These are phyloP conservation scores for Anas bernieri DNA, from an alignment of 2,797 vertebrate species.

Conservation along the genomic window DNA sequence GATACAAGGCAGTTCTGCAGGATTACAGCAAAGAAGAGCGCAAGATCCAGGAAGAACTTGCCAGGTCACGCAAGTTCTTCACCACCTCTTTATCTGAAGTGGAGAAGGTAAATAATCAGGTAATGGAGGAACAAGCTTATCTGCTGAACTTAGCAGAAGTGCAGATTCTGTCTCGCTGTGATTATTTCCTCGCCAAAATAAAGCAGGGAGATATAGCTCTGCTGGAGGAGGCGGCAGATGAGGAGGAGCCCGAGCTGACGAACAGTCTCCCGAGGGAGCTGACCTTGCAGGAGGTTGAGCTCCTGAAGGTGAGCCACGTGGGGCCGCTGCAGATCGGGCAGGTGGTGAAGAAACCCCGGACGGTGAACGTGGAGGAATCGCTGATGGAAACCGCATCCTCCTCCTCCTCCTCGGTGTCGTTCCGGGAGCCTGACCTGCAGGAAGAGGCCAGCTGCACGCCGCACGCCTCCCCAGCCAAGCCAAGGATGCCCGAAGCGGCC, in stretches of 20 bases:
- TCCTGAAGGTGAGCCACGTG: slow-evolving; percentile 85
- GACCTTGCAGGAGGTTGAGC: slow-evolving; percentile 90
- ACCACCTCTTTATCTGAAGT: slow-evolving; percentile 88
- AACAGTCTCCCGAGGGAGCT: slow-evolving; percentile 85
- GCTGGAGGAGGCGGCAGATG: slow-evolving; percentile 88
- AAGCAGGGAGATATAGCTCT: slow-evolving; percentile 92
- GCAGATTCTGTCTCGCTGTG: slow-evolving; percentile 93
- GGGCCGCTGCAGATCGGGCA: slow-evolving; percentile 88
- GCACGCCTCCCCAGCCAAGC: slow-evolving; percentile 76
- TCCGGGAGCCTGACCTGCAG: slow-evolving; percentile 83
- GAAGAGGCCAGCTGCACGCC: slow-evolving; percentile 80
- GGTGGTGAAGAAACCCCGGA: slow-evolving; percentile 86
- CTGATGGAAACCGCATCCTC: slow-evolving; percentile 57
- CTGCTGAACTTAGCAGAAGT: slow-evolving; percentile 94
- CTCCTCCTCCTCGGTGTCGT: slow-evolving; percentile 59
- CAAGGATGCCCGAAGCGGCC: slow-evolving; percentile 80
- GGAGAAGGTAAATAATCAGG: slow-evolving; percentile 90
- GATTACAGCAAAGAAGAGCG: slow-evolving; percentile 91
- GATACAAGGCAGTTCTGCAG: slow-evolving; percentile 90
- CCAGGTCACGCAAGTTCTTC: slow-evolving; percentile 89
- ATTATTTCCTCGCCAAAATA: slow-evolving; percentile 93
- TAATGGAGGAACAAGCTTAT: slow-evolving; percentile 94
- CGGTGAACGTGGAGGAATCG: slow-evolving; percentile 85
- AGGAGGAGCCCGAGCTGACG: slow-evolving; percentile 87
- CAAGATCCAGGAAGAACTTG: slow-evolving; percentile 90